A percentile compares a stretch with the other conserved stretches of the same genome.
Evolutionary conservation across 2,888 invertebrate genomes (phyloP).

Genomic region (Epirrhoe alternata): DNA sequence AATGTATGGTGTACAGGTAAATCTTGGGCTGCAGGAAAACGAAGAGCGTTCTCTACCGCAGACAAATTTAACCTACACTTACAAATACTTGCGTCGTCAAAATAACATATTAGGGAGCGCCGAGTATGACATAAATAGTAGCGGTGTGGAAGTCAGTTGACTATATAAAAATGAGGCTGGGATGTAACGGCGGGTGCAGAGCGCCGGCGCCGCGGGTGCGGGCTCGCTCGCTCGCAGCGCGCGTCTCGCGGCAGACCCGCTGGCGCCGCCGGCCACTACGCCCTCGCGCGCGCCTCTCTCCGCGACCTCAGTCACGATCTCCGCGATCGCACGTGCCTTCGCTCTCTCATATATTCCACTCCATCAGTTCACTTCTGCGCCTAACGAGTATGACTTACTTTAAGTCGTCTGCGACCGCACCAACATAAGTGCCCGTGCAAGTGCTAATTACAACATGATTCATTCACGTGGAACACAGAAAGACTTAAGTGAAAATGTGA

Average conservation of each 20-base stretch:
- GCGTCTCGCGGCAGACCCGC: constrained; percentile 74
- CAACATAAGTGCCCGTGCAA: constrained; percentile 65
- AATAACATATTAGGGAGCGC: constrained; percentile 80
- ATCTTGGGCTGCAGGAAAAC: constrained; percentile 49
- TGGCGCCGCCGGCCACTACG: constrained; percentile 67
- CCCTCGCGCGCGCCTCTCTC: constrained; percentile 40
- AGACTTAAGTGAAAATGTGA: constrained; percentile 60
- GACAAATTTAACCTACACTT: constrained; percentile 69
- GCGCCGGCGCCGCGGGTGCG: constrained; percentile 79
- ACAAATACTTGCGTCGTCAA: constrained; percentile 77
- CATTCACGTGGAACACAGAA: constrained; percentile 56
- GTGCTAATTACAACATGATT: constrained; percentile 70
- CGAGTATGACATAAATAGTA: constrained; percentile 83
- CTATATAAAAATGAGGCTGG: constrained; percentile 82
- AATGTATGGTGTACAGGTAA: neutral
- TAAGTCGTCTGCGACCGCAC: constrained; percentile 53
- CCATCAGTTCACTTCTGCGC: constrained; percentile 44
- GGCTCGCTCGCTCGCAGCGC: constrained; percentile 57
- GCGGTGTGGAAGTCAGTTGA: constrained; percentile 83
- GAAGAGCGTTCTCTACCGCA: constrained; percentile 65
- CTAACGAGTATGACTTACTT: constrained; percentile 62
- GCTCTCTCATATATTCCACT: constrained; percentile 34
- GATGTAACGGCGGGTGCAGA: constrained; percentile 70
- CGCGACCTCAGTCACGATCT: constrained; percentile 40
- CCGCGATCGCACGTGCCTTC: constrained; percentile 50